Evolutionary conservation across 2,888 invertebrate species (phyloP), one percentile per base, ranked within the genome.

Genomic region (Dicyrtomina minuta): DNA sequence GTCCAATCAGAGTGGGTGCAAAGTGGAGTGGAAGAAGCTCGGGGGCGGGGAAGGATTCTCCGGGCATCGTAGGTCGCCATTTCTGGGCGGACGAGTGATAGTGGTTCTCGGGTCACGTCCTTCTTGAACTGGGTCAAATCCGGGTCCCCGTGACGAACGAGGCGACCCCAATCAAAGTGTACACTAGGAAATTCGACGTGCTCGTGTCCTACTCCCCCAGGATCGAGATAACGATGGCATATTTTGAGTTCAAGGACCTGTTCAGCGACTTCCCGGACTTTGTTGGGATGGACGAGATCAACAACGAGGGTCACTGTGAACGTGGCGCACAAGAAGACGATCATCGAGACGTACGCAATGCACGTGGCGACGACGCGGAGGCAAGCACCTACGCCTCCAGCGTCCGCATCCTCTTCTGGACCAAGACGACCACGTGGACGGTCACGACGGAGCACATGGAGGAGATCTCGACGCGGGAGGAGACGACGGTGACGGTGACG

Each of bases 211-310:
- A 51, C 15, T 69, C 68, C 0, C 24, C 0, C 1, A 64, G 62
- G 5, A 22, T 69, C 0, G 15, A 24, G 2, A 26, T 69, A 15
- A 56, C 62, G 27, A 15, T 69, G 15, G n/a, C 26, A 0, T 49
- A 69, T 46, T 69, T 69, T 10, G n/a, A 2, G 12, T 69, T 69
- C 20, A 22, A 39, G n/a, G 68, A 69, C 33, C 56, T 58, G 2
- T 62, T 64, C 6, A 64, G 13, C 3, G 46, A 24, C 0, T 5
- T 15, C 1, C 15, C 0, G 1, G 68, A 64, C 56, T 64, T 64
- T 33, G 5, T 56, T 1, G 68, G 68, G 1, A 43, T 56, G 8
- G 68, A 69, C 15, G 58, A 62, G 46, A 69, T 69, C 15, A 62
- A 64, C 15, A 66, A 66, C 59, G n/a, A 39, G 44, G 24, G 39